phyloP scores from a whole-genome alignment of 2,797 vertebrate genomes.

The Aselliscus stoliczkanus region DNA sequence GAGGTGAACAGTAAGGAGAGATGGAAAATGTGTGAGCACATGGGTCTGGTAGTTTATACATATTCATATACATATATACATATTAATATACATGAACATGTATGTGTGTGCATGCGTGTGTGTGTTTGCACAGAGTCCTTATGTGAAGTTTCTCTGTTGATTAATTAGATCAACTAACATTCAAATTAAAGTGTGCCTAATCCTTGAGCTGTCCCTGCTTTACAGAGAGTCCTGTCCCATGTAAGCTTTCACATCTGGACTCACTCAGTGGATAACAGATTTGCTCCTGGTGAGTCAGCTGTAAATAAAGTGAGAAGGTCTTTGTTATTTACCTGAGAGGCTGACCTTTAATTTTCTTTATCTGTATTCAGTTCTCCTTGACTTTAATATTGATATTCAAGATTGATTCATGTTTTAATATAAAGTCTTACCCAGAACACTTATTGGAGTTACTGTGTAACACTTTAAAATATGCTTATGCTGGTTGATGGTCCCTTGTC shows the following conservation, averaged over 20 bases:
- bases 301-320: constrained; percentile 39
- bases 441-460: background rate
- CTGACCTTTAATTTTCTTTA: constrained; percentile 30
- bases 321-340: background rate
- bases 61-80: background rate
- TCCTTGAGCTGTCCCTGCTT: constrained; percentile 14
- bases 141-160: background rate
- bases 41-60: background rate
- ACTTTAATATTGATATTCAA: background rate
- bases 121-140: background rate
- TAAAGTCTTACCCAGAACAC: background rate
- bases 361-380: constrained; percentile 2
- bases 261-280: constrained; percentile 41
- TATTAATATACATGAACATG: too few species aligned
- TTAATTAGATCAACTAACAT: constrained; percentile 12
- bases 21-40: background rate
- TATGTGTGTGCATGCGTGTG: too few species aligned
- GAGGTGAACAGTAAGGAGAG: background rate
- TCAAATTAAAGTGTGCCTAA: background rate
- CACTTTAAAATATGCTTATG: background rate
- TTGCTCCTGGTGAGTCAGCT: constrained; percentile 31
- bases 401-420: constrained; percentile 41
- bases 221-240: background rate
- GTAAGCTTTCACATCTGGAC: constrained; percentile 45
- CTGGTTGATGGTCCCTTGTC: background rate